These are phyloP conservation scores for Intellagama lesueurii DNA, from an alignment of 2,797 vertebrate genomes.

Conservation along the genomic window DNA sequence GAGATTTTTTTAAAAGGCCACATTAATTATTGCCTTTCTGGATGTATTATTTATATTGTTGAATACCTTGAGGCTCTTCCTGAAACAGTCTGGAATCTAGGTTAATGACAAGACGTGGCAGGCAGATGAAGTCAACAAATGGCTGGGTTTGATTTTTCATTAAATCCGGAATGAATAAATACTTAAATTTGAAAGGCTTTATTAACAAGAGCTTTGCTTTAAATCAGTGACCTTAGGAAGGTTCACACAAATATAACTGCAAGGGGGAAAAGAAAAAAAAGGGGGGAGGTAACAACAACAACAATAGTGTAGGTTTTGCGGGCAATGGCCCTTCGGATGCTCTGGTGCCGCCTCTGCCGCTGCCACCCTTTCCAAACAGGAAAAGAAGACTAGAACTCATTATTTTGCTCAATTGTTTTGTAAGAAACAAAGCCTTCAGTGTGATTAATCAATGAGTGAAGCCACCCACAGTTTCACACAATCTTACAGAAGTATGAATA, in stretches of 20 bases:
- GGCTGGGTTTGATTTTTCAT: slow-evolving; percentile 11
- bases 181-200: background rate
- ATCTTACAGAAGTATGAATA: too few species aligned
- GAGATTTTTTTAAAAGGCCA: background rate
- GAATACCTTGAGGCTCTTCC: background rate
- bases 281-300: too few species aligned
- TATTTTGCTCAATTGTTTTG: too few species aligned
- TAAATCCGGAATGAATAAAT: slow-evolving; percentile 3
- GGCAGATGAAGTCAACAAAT: slow-evolving; percentile 11
- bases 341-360: too few species aligned
- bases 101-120: slow-evolving; percentile 14
- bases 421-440: too few species aligned
- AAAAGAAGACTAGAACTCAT: too few species aligned
- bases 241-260: background rate
- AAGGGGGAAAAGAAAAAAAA: background rate
- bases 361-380: too few species aligned
- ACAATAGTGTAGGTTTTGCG: too few species aligned
- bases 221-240: slow-evolving; percentile 2
- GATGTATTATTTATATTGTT: slow-evolving; percentile 25
- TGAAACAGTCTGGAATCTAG: slow-evolving; percentile 12
- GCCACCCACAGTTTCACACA: too few species aligned
- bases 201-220: background rate
- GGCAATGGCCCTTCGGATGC: too few species aligned
- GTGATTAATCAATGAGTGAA: too few species aligned
- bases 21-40: slow-evolving; percentile 17